Percentiles rank a stretch among this genome's conserved stretches.
These are phyloP conservation scores for Sesia apiformis DNA, from an alignment of 2,888 invertebrate genomes.

Conservation along the genomic window DNA sequence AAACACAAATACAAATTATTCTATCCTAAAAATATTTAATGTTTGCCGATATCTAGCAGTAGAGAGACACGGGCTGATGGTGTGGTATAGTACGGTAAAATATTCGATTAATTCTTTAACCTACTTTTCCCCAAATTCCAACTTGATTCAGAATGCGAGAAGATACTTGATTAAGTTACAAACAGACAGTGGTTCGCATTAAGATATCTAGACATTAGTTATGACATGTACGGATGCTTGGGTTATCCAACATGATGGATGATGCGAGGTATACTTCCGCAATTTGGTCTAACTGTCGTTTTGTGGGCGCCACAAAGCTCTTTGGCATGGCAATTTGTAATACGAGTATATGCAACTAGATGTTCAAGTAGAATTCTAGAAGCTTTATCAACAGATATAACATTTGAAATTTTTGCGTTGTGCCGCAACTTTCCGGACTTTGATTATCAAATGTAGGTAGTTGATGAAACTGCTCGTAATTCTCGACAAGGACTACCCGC, in stretches of 20 bases:
- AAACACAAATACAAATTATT: too few species aligned
- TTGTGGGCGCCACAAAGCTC: conserved; percentile 1
- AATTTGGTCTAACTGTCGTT: not conserved
- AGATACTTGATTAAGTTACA: not conserved
- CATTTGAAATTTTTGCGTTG: too few species aligned
- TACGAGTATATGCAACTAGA: not conserved
- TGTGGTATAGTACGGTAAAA: too few species aligned
- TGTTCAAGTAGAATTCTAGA: not conserved
- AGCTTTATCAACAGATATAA: not conserved
- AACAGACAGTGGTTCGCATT: not conserved
- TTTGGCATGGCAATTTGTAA: conserved; percentile 1
- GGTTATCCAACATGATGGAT: conserved; percentile 17
- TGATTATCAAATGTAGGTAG: too few species aligned
- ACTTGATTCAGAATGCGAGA: not conserved
- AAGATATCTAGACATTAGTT: conserved; percentile 5
- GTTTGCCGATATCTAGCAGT: too few species aligned
- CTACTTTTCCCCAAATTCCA: too few species aligned
- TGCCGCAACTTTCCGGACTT: too few species aligned
- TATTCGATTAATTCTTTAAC: too few species aligned
- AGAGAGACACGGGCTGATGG: too few species aligned
- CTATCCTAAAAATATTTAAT: too few species aligned
- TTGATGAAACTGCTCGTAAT: too few species aligned
- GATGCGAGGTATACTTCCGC: conserved; percentile 11
- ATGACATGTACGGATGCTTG: conserved; percentile 13
- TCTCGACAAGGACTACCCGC: too few species aligned